A percentile compares a stretch with the other conserved stretches of the same genome.
These are phyloP conservation scores for Drosophila takahashii DNA, from an alignment of 1,140 invertebrate species.

Conservation along the genomic window DNA sequence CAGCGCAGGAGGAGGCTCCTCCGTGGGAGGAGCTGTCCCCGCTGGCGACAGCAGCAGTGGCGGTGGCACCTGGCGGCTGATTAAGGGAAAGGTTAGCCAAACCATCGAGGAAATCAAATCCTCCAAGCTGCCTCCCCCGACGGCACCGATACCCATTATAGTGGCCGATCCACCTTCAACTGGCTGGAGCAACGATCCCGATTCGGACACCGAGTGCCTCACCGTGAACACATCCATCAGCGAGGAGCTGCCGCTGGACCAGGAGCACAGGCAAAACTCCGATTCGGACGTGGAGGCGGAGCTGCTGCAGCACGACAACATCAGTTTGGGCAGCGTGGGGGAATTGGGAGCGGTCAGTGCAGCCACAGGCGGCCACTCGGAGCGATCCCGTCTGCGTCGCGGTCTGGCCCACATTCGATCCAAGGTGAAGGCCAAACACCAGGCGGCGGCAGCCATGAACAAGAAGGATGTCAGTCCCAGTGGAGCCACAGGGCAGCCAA, in stretches of 20 bases:
- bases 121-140: constrained; percentile 65
- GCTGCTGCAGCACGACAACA: constrained; percentile 56
- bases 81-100: constrained; percentile 83
- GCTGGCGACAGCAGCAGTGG: constrained; percentile 35
- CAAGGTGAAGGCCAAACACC: constrained; percentile 78
- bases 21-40: constrained; percentile 1
- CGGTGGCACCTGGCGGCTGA: constrained; percentile 81
- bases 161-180: constrained; percentile 49
- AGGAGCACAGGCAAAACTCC: constrained; percentile 58
- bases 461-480: constrained; percentile 50
- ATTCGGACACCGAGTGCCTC: constrained; percentile 73
- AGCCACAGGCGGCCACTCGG: constrained; percentile 18
- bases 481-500: not conserved
- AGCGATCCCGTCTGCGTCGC: constrained; percentile 68
- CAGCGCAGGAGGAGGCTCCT: constrained; percentile 14
- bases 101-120: constrained; percentile 84
- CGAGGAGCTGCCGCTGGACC: constrained; percentile 61
- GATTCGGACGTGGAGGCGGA: constrained; percentile 75
- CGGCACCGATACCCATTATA: constrained; percentile 57
- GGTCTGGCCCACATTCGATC: constrained; percentile 78
- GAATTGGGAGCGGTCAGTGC: constrained; percentile 32
- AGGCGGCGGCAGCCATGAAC: constrained; percentile 55
- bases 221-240: constrained; percentile 67
- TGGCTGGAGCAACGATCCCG: constrained; percentile 66
- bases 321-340: constrained; percentile 47